A percentile compares a stretch with the other conserved stretches of the same genome.
Evolutionary conservation across 1,140 invertebrate genomes (phyloP).

Genomic region (Lepidotrigona ventralis): DNA sequence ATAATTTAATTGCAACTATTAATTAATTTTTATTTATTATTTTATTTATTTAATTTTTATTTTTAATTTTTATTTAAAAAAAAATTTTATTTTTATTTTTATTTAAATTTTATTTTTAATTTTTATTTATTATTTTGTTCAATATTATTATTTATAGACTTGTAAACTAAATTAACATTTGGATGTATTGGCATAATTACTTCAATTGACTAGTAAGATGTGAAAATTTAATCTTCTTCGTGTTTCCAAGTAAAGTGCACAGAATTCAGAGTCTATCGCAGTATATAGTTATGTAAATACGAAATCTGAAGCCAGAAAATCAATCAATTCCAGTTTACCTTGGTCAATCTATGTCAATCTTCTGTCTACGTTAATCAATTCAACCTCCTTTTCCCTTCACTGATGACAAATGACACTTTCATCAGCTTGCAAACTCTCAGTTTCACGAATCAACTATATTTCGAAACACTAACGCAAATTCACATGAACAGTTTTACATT

Average conservation of each 20-base stretch:
- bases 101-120: too few relatives aligned
- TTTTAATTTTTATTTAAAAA: too few relatives aligned
- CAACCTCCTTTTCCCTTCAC: not conserved
- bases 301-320: conserved; percentile 3
- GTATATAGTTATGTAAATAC: conserved; percentile 3
- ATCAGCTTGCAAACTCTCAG: not conserved
- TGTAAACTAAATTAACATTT: not conserved
- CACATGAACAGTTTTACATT: not conserved
- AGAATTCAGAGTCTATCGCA: too few relatives aligned
- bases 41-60: too few relatives aligned
- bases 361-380: not conserved
- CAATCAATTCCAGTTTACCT: conserved; percentile 1
- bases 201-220: not conserved
- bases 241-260: not conserved
- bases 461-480: not conserved
- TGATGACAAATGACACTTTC: not conserved
- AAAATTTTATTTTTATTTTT: too few relatives aligned
- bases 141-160: too few relatives aligned
- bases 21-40: not conserved
- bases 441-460: not conserved
- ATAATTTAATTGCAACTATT: too few relatives aligned
- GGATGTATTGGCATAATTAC: not conserved
- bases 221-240: not conserved
- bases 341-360: not conserved
- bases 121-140: not conserved